Base-by-base conservation (phyloP, 2,888 invertebrate species). In the Atherix ibis region DNA sequence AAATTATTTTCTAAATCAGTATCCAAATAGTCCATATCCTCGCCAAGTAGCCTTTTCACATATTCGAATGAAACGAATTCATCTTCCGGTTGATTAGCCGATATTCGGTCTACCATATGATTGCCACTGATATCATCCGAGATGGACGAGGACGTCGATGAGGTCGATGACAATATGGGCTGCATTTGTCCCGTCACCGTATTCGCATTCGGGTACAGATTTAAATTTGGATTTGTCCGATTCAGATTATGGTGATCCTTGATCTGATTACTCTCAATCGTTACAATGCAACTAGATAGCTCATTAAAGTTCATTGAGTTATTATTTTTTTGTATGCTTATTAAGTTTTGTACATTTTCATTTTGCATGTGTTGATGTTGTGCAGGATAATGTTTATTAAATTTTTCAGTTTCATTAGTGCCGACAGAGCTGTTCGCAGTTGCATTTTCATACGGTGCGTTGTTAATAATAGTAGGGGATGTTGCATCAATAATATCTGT, bases 251-350 rank as follows among this genome's bases (percentile, higher is more conserved):
- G 27, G 19, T 24, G 32, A 28, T 19, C 34, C 12, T n/a, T 13
- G 13, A 22, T 50, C 44, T 51, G 56, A 47, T 47, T 54, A 46
- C 44, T 46, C 45, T 58, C 57, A 46, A 58, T 60, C 49, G 56
- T 59, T 44, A 58, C 58, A 47, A 62, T 59, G 50, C 62, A 61
- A 54, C 60, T 59, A 46, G 61, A 56, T 52, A 62, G 52, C 51
- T 62, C 62, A 54, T 62, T 59, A 54, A 61, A 61, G 53, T 62
- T 57, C 56, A 62, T 62, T 49, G 59, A 54, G 50, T 57, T 61
- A 51, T 48, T 53, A 48, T 50, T 49, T 18, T 28, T 19, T 26
- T 35, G 31, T 9, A 18, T 5, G 5, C 5, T 18, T n/a, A 30
- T 14, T 32, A 25, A 9, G n/a, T 27, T 8, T 9, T 12, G 32